Percentiles rank a stretch among this genome's conserved stretches.
These are phyloP conservation scores for Nasalis larvatus DNA, from an alignment of 2,113 vertebrate species.

Conservation along the genomic window DNA sequence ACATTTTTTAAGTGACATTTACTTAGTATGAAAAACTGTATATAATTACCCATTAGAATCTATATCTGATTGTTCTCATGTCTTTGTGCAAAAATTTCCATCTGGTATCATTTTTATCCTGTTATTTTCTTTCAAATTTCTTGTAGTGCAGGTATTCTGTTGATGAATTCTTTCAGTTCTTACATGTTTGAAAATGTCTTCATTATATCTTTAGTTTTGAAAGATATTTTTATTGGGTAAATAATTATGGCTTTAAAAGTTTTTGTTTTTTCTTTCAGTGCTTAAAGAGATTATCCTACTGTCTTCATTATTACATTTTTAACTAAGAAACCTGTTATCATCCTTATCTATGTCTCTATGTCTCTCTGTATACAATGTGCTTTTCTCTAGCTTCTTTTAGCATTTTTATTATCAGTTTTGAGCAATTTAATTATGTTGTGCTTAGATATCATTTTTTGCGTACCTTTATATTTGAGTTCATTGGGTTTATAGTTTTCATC, in stretches of 20 bases:
- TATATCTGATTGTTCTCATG: background rate
- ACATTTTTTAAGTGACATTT: background rate
- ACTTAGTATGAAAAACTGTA: background rate
- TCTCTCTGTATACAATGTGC: background rate
- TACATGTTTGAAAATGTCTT: background rate
- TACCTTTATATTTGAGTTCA: background rate
- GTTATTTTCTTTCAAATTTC: background rate
- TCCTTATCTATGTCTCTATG: background rate
- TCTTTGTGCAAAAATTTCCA: constrained; percentile 2
- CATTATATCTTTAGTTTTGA: constrained; percentile 3
- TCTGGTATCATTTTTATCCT: background rate
- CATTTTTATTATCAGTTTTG: background rate
- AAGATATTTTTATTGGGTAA: background rate
- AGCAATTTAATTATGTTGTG: background rate
- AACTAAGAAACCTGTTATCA: background rate
- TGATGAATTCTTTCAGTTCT: background rate
- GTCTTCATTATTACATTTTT: background rate
- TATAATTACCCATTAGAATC: background rate
- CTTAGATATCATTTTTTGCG: background rate
- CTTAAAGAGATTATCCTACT: background rate
- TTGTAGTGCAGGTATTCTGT: background rate
- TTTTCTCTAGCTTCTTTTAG: background rate
- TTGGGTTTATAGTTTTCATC: background rate
- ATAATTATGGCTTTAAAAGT: background rate
- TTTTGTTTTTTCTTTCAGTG: background rate